Percentiles rank a stretch among this genome's conserved stretches.
Evolutionary conservation across 2,888 invertebrate genomes (phyloP).

Genomic region (Lysandra coridon): DNA sequence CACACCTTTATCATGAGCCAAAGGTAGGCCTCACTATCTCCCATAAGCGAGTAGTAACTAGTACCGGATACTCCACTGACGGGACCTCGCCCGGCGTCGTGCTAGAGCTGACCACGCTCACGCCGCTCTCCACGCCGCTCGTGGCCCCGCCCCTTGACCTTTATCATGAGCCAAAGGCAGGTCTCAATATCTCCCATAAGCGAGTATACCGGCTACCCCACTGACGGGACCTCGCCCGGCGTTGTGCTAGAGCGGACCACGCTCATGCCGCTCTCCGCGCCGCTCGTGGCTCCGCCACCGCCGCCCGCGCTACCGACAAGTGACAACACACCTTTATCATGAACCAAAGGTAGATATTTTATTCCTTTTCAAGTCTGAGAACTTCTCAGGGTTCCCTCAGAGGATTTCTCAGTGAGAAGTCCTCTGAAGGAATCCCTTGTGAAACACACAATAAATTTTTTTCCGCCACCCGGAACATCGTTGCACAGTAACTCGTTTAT

Average conservation of each 20-base stretch:
- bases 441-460: no score
- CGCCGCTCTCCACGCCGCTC: slow-evolving; percentile 73
- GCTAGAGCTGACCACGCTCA: slow-evolving; percentile 54
- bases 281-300: slow-evolving; percentile 72
- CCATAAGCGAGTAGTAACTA: no score
- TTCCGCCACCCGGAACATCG: no score
- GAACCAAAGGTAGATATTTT: slow-evolving; percentile 56
- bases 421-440: neutral
- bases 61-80: slow-evolving; percentile 89
- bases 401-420: neutral
- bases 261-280: slow-evolving; percentile 72
- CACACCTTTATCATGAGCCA: slow-evolving; percentile 72
- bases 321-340: slow-evolving; percentile 68
- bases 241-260: slow-evolving; percentile 46
- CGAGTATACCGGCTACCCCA: slow-evolving; percentile 86
- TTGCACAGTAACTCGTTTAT: no score
- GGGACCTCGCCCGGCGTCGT: slow-evolving; percentile 87
- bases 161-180: slow-evolving; percentile 72
- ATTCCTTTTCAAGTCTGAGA: neutral
- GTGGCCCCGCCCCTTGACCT: slow-evolving; percentile 66
- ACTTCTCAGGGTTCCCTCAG: no score
- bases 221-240: slow-evolving; percentile 91
- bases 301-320: slow-evolving; percentile 77
- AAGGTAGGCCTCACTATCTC: slow-evolving; percentile 51
- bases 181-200: no score